Conservation (phyloP, 2,888 invertebrate species). For the Aplocera efformata region DNA sequence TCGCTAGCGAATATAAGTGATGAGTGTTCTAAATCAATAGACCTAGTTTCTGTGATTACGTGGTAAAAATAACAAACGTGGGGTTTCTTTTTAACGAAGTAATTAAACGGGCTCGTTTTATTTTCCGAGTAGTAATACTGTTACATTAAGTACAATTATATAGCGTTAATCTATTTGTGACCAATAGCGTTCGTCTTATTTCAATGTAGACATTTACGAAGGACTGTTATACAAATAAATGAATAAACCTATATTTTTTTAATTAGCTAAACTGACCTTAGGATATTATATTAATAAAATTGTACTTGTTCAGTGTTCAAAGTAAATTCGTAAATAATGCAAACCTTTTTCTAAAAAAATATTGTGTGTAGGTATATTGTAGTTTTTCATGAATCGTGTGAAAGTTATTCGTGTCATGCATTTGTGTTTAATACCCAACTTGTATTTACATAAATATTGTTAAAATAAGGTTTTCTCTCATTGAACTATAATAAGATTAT, state of each 20-base stretch:
- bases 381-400: conserved; percentile 33
- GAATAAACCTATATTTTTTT: conserved; percentile 73
- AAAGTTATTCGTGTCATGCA: conserved; percentile 20
- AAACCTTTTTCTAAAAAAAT: conserved; percentile 25
- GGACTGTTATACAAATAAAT: conserved; percentile 63
- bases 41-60: no score
- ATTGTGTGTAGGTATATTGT: conserved; percentile 28
- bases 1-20: no score
- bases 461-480: conserved; percentile 18
- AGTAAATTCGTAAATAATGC: conserved; percentile 44
- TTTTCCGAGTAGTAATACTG: no score
- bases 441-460: conserved; percentile 6
- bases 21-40: no score
- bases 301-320: conserved; percentile 69
- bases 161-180: conserved; percentile 49
- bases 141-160: conserved; percentile 31
- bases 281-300: conserved; percentile 50
- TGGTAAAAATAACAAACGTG: no score
- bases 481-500: conserved; percentile 37
- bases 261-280: conserved; percentile 74
- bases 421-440: neutral
- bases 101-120: no score
- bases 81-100: no score
- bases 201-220: conserved; percentile 61
- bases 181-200: conserved; percentile 67